A percentile compares a stretch with the other conserved stretches of the same genome.
Conservation (phyloP, 37 sponge, comb jelly and placozoan species). For the Bolinopsis microptera region DNA sequence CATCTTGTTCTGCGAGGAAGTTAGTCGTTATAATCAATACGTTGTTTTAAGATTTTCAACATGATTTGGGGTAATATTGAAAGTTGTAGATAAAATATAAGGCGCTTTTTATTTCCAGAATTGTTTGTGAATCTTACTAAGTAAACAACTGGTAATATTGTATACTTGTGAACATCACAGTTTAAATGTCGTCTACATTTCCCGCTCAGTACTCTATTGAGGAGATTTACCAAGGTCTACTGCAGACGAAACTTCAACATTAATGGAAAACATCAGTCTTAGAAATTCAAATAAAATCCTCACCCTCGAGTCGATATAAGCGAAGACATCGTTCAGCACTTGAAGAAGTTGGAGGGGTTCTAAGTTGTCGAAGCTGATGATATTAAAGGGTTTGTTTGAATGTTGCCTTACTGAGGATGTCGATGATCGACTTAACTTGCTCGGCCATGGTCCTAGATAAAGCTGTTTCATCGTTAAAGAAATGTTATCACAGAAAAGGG, state of each 20-base stretch:
- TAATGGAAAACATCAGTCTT: too few species aligned
- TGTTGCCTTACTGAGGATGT: conserved; percentile 82
- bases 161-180: not conserved
- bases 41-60: not conserved
- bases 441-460: conserved; percentile 76
- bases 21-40: too few species aligned
- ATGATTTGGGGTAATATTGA: not conserved
- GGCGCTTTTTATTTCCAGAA: too few species aligned
- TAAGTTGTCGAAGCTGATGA: conserved; percentile 83
- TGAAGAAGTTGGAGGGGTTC: conserved; percentile 86
- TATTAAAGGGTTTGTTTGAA: conserved; percentile 69
- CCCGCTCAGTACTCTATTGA: conserved; percentile 53
- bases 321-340: conserved; percentile 93
- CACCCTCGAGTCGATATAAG: conserved; percentile 81
- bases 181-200: conserved; percentile 33
- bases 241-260: conserved; percentile 15
- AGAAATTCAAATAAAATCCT: too few species aligned
- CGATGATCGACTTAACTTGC: conserved; percentile 85
- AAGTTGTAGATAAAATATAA: too few species aligned
- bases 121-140: not conserved
- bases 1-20: conserved; percentile 74
- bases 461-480: not conserved
- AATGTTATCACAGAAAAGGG: not conserved
- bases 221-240: conserved; percentile 37
- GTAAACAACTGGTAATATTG: not conserved